Base-by-base conservation (phyloP, 2,888 invertebrate genomes). In the Phortica magna region DNA sequence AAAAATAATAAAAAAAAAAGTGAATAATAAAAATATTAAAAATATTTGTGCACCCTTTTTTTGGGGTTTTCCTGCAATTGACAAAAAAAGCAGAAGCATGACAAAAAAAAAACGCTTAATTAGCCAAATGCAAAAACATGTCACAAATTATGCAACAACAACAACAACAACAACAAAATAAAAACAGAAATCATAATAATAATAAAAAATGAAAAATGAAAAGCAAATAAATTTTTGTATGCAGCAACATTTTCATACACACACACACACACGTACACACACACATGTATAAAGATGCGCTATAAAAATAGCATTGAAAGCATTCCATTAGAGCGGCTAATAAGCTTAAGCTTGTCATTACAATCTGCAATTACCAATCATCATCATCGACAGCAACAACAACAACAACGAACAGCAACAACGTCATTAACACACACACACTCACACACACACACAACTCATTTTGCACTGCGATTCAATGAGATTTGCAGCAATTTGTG, bases 311-410 rank as follows among this genome's bases (percentile, higher is more conserved):
- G 64, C 6, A 42, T 67, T 14, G n/a, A 67, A 67, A 67, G 7
- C 42, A 67, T 67, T 39, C 41, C 67, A 67, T 67, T 67, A 67
- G 42, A 67, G 67, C 3, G 48, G 42, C 67, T 67, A 67, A 67
- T 67, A 42, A 67, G 67, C 41, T 67, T 42, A 42, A 19, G 67
- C 67, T 67, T 67, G 67, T 67, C 67, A 67, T 67, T 67, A 67
- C 42, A 64, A 64, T 64, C 64, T 22, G 19, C 64, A 14, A 31
- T 64, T 64, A 64, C 10, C 39, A 65, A 65, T 65, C 31, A 42
- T 67, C 67, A 67, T n/a, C 42, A 67, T 4, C 42, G 7, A 4
- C 31, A 4, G 14, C 9, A 64, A 7, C 64, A 64, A 19, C 22
- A 64, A 19, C 64, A 31, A 6, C 10, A 43, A 43, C 43, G 43